phyloP scores from a whole-genome alignment of 2,113 vertebrate species.

The Eira barbara region DNA sequence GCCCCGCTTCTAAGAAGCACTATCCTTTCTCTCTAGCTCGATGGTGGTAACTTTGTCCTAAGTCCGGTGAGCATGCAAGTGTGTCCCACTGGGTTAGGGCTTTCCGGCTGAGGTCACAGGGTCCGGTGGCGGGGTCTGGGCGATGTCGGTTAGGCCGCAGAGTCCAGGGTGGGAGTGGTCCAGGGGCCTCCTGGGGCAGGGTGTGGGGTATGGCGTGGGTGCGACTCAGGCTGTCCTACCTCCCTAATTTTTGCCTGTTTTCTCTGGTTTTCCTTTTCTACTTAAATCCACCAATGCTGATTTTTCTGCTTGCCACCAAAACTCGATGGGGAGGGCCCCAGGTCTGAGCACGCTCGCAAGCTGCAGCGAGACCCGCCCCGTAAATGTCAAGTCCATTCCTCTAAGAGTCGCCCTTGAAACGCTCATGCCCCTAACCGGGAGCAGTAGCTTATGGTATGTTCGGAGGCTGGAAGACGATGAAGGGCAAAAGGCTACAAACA shows the following conservation, averaged over 20 bases:
- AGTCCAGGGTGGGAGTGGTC: not conserved
- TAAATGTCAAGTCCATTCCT: not conserved
- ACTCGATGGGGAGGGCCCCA: not conserved
- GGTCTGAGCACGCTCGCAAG: too few species aligned
- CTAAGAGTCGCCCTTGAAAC: not conserved
- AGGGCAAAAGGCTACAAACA: not conserved
- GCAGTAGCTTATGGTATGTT: accelerated
- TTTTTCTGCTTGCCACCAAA: not conserved
- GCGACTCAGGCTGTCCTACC: not conserved
- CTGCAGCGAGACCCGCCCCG: accelerated
- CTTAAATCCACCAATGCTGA: not conserved
- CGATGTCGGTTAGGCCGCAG: not conserved
- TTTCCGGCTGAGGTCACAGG: not conserved
- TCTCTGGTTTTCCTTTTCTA: not conserved
- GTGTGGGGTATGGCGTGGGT: too few species aligned
- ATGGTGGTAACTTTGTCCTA: not conserved
- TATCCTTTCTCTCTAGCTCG: too few species aligned
- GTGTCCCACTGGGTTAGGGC: not conserved
- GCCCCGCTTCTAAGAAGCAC: not conserved
- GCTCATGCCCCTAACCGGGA: not conserved
- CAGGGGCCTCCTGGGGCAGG: not conserved
- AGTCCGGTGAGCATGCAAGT: accelerated
- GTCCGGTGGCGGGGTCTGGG: not conserved
- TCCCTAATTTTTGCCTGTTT: not conserved
- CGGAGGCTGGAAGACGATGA: not conserved